Evolutionary conservation across 2,888 invertebrate genomes (phyloP), one percentile per base, ranked within the genome.

Genomic region (Oeneis ivallda): DNA sequence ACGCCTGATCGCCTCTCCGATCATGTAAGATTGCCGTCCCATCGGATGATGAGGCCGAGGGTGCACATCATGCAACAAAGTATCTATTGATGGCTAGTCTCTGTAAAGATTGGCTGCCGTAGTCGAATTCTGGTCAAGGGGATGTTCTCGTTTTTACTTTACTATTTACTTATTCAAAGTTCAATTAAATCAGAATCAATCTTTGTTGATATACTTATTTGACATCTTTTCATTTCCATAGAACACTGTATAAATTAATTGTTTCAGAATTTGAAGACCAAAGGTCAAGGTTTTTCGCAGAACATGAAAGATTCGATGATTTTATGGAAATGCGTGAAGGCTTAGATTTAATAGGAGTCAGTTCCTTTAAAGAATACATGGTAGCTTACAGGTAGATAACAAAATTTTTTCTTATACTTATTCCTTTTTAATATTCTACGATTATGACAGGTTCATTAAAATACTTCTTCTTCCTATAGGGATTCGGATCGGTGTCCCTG

Each of bases 251-350:
- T 8, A 34, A 17, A 10, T 49, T 64, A 37, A 68, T 68, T 70
- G 69, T 83, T 80, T 52, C 93, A 81, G 96, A 96, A 82, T 97
- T 96, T 77, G 96, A 97, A 83, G 96, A 96, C 71, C 96, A 96
- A 79, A 89, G 96, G 69, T 94, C 95, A 15, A 89, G 95, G 74
- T 97, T 97, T 84, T 97, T 94, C 72, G 94, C 95, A 64, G 96
- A 96, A 71, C 95, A 96, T 84, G 96, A 96, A 81, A 88, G 95
- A 26, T 93, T 95, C 65, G 96, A 97, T 77, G 96, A 96, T 83
- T 96, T 96, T 82, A 95, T 96, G 95, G 96, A 97, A 86, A 96
- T 96, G 93, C 89, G 95, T 1, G 96, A 96, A 79, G 96, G 96
- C 0, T 89, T 96, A 70, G 96, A 96, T 78, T 90, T 96, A 19